Base-by-base conservation (phyloP, 2,113 vertebrate species). In the Tricholaema leucomelas region DNA sequence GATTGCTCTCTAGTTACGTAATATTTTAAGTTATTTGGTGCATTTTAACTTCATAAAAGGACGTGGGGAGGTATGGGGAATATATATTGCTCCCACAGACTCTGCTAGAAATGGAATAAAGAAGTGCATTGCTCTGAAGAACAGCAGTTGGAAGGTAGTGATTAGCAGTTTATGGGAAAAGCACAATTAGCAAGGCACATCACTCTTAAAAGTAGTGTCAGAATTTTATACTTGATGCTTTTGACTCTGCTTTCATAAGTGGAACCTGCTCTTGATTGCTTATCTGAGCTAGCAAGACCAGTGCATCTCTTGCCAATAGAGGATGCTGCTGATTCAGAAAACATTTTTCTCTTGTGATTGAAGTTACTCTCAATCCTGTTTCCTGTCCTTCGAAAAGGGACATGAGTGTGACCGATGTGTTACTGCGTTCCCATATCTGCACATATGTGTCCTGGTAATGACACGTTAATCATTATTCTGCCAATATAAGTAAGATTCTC, bases 241-340 rank as follows among this genome's bases (percentile, higher is more conserved):
- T 81, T 81, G 42, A 14, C 35, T 52, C 2, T 42, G 10, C 60
- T 78, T 69, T 88, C 5, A 0, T 31, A 59, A 89, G 23, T 31
- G 10, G 17, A 71, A 55, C 33, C 3, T 48, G 33, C 25, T 81
- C 48, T 52, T 77, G 9, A 4, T 60, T 70, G 33, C 6, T 70
- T 46, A 5, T 77, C 17, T 66, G 30, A 63, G 60, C 56, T 50
- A 27, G 38, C 46, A 52, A 40, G 64, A 46, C 24, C 28, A 63
- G 25, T 7, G 8, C 2, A 0, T 12, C 27, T 58, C 11, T 88
- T 90, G 78, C 92, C 88, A 5, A 33, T 30, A 94, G 96, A 87
- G 95, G 92, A 82, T 66, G 81, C 96, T 95, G 60, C 40, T 92
- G 81, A 77, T 30, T 67, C 56, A 89, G 59, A 35, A 91, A 92